These are phyloP conservation scores for Anarhynchus alexandrinus DNA, from an alignment of 2,113 vertebrate genomes.

Conservation along the genomic window DNA sequence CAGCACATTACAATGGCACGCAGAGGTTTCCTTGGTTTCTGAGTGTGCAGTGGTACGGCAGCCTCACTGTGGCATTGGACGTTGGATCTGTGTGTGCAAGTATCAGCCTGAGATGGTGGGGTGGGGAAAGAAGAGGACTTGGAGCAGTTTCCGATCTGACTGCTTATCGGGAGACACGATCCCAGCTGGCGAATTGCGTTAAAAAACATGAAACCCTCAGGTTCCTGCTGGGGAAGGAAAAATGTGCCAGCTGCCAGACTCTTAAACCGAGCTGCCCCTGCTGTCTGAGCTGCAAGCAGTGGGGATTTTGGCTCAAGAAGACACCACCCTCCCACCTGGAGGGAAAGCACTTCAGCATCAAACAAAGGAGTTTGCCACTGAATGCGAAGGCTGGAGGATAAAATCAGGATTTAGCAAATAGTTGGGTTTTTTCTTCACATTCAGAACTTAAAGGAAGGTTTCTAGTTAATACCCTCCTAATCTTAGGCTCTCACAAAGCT, in stretches of 20 bases:
- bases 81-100: neutral
- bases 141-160: neutral
- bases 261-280: neutral
- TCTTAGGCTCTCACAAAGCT: neutral
- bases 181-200: neutral
- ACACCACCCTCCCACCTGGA: conserved; percentile 25
- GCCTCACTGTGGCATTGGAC: neutral
- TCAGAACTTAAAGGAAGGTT: neutral
- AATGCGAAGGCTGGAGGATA: neutral
- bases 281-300: conserved; percentile 23
- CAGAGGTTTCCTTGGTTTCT: neutral
- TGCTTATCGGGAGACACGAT: neutral
- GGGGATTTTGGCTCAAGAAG: neutral
- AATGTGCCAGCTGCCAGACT: conserved; percentile 33
- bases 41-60: neutral
- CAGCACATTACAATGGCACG: neutral
- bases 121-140: neutral
- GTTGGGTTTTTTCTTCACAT: neutral
- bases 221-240: conserved; percentile 31
- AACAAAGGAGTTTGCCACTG: neutral
- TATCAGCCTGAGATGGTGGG: neutral
- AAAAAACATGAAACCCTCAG: conserved; percentile 19
- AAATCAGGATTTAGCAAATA: neutral
- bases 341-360: neutral
- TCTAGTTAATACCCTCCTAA: neutral